Evolutionary conservation across 2,888 invertebrate genomes (phyloP).

Genomic region (Epistrophe eligans): DNA sequence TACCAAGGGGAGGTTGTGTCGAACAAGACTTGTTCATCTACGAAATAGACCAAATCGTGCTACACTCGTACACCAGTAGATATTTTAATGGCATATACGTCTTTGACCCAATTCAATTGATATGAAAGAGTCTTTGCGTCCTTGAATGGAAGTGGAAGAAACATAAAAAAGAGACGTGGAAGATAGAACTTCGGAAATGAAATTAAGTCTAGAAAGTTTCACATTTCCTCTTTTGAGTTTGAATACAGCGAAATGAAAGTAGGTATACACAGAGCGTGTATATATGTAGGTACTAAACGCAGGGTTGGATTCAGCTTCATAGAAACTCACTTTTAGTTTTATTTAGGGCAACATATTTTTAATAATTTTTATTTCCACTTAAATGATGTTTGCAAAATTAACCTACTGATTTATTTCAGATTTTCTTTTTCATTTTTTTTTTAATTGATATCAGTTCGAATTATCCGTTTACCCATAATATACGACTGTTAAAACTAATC

Average conservation of each 20-base stretch:
- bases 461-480: too few species aligned
- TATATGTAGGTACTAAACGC: not conserved
- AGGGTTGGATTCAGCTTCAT: not conserved
- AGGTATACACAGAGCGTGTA: not conserved
- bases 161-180: not conserved
- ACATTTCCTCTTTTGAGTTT: constrained; percentile 54
- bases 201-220: constrained; percentile 72
- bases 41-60: constrained; percentile 40
- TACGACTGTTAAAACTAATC: too few species aligned
- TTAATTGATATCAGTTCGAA: too few species aligned
- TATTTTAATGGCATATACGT: not conserved
- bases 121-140: constrained; percentile 23
- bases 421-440: too few species aligned
- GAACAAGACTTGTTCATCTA: constrained; percentile 49
- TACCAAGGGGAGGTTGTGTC: constrained; percentile 18
- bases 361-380: too few species aligned
- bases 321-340: not conserved
- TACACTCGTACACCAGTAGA: not conserved
- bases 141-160: constrained; percentile 22
- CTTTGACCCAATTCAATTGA: constrained; percentile 62
- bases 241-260: not conserved
- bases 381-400: too few species aligned
- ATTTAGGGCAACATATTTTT: too few species aligned
- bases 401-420: too few species aligned
- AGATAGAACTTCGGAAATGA: constrained; percentile 67